These are phyloP conservation scores for Terebella lapidaria DNA, from an alignment of 2,888 invertebrate species.

Conservation along the genomic window DNA sequence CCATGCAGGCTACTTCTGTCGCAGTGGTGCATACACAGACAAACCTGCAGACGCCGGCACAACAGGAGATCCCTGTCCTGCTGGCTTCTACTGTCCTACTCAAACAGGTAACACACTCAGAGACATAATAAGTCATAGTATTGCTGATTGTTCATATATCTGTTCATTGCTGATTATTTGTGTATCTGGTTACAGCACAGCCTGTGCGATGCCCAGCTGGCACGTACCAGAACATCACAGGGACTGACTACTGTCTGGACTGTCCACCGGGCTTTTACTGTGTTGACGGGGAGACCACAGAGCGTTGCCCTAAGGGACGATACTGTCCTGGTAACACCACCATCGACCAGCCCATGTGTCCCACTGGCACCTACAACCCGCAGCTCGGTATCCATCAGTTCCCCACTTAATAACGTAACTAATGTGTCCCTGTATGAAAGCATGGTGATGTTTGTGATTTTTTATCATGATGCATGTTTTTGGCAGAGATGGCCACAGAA, in stretches of 20 bases:
- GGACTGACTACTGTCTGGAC: conserved; percentile 37
- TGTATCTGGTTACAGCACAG: conserved; percentile 25
- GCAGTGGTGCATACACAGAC: conserved; percentile 34
- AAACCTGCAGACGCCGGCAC: conserved; percentile 44
- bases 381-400: conserved; percentile 34
- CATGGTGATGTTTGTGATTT: too few relatives aligned
- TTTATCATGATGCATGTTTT: too few relatives aligned
- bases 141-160: neutral
- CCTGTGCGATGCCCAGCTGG: conserved; percentile 42
- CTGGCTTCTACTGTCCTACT: conserved; percentile 42
- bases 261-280: conserved; percentile 49
- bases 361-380: conserved; percentile 42
- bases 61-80: conserved; percentile 44
- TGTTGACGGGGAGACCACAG: conserved; percentile 33
- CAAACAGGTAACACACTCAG: conserved; percentile 42
- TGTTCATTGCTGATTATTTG: neutral
- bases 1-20: conserved; percentile 45
- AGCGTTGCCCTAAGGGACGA: conserved; percentile 38
- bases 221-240: conserved; percentile 45
- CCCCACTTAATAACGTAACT: neutral
- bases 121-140: neutral
- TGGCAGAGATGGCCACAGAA: conserved; percentile 20
- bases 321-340: conserved; percentile 49
- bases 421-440: neutral
- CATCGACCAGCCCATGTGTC: conserved; percentile 37